phyloP scores from a whole-genome alignment of 2,797 vertebrate species.

The Semotilus atromaculatus region DNA sequence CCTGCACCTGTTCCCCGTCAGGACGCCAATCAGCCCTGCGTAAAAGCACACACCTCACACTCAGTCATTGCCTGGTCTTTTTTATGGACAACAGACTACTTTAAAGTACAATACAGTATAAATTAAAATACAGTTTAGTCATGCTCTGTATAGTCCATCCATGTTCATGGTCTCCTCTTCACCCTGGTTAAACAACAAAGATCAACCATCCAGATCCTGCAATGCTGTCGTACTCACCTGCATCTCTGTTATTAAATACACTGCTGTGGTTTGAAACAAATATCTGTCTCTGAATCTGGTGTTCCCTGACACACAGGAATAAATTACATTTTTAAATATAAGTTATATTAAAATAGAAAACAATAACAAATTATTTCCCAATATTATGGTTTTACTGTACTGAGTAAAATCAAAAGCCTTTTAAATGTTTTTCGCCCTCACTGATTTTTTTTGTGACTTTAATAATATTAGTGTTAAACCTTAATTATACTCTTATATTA shows the following conservation, averaged over 20 bases:
- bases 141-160: no score
- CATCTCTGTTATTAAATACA: background rate
- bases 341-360: no score
- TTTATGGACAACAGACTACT: background rate
- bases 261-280: background rate
- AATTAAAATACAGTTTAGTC: no score
- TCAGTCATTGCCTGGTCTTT: background rate
- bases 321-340: no score
- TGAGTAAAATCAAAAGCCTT: no score
- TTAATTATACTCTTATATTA: background rate
- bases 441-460: background rate
- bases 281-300: no score
- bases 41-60: background rate
- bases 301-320: no score
- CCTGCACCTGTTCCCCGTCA: no score
- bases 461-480: background rate
- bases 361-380: no score
- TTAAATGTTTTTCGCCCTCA: background rate
- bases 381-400: no score
- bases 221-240: background rate
- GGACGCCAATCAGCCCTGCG: no score
- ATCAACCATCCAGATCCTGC: background rate
- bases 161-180: background rate
- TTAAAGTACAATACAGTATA: no score
- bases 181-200: background rate